phyloP scores from a whole-genome alignment of 2,797 vertebrate species.

The Danionella dracula region DNA sequence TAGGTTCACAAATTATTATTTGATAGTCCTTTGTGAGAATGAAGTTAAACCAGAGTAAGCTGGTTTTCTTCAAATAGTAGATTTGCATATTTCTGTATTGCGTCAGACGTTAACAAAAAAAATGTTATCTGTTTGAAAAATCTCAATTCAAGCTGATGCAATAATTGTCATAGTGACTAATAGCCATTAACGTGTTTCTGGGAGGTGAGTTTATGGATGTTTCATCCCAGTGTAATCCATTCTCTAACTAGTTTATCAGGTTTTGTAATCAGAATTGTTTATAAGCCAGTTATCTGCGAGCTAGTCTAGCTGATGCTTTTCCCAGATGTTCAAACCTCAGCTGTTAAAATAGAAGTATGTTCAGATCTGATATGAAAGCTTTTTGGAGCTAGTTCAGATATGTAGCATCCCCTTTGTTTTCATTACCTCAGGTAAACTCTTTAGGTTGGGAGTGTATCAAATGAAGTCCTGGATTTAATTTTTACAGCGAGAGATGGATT shows the following conservation, averaged over 20 bases:
- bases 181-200: not conserved
- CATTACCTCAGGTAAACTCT: not conserved
- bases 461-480: not conserved
- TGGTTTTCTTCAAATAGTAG: not conserved
- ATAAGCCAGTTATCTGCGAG: not conserved
- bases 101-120: no score
- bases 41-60: not conserved
- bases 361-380: conserved; percentile 1
- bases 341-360: not conserved
- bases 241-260: not conserved
- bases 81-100: not conserved
- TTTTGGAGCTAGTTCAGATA: not conserved
- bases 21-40: not conserved
- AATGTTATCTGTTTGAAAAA: no score
- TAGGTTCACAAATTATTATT: not conserved
- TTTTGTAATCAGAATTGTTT: not conserved
- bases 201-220: not conserved
- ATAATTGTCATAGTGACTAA: no score
- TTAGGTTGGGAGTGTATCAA: not conserved
- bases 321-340: not conserved
- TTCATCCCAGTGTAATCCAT: not conserved
- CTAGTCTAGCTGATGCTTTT: not conserved
- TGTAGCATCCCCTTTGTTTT: not conserved
- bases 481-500: not conserved
- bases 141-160: no score